A percentile compares a stretch with the other conserved stretches of the same genome.
phyloP scores from a whole-genome alignment of 2,888 invertebrate species.

The Diaperis boleti region DNA sequence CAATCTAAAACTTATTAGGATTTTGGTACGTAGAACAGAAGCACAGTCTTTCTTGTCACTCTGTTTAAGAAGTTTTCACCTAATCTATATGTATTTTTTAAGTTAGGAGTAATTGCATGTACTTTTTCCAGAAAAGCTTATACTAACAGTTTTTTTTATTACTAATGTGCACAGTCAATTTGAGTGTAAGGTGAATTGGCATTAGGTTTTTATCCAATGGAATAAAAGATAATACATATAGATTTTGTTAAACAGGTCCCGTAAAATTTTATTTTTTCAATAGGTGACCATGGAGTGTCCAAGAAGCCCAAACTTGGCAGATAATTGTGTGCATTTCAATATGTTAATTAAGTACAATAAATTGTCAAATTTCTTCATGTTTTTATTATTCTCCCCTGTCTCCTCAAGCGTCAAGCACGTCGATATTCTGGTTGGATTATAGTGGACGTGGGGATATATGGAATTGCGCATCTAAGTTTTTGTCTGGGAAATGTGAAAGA shows the following conservation, averaged over 20 bases:
- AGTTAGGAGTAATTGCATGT: slow-evolving; percentile 27
- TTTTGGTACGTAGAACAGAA: slow-evolving; percentile 33
- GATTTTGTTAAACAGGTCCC: slow-evolving; percentile 22
- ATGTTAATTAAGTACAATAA: not conserved
- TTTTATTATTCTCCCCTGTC: too few species aligned
- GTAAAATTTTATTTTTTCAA: slow-evolving; percentile 16
- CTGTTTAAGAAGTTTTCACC: slow-evolving; percentile 19
- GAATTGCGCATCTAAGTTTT: too few species aligned
- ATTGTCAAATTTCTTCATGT: not conserved
- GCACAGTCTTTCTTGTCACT: slow-evolving; percentile 26
- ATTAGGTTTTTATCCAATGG: slow-evolving; percentile 16
- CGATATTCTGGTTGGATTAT: too few species aligned
- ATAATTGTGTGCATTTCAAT: not conserved
- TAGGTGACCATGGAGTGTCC: slow-evolving; percentile 15
- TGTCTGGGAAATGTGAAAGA: too few species aligned
- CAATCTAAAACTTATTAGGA: slow-evolving; percentile 22
- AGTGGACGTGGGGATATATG: too few species aligned
- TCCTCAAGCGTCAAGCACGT: too few species aligned
- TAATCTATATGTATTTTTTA: slow-evolving; percentile 32
- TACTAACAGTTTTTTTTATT: slow-evolving; percentile 29
- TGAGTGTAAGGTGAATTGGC: slow-evolving; percentile 31
- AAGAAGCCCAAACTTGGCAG: not conserved
- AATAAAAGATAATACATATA: slow-evolving; percentile 20
- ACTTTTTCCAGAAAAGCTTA: slow-evolving; percentile 27
- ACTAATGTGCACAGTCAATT: slow-evolving; percentile 31